These are phyloP conservation scores for Gadopsis marmoratus DNA, from an alignment of 2,797 vertebrate species.

Conservation along the genomic window DNA sequence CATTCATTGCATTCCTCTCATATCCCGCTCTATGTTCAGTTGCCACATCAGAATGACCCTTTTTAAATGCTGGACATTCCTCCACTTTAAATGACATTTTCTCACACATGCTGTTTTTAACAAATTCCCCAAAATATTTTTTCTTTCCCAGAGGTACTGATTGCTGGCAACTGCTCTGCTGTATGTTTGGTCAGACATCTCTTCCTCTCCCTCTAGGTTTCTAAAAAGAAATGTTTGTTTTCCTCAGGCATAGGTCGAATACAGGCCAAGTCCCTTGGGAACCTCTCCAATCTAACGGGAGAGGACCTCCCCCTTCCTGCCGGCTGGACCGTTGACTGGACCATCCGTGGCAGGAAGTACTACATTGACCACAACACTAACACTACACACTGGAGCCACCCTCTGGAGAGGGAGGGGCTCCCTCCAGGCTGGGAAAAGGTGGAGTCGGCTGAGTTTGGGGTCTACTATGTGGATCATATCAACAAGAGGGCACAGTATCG, in stretches of 20 bases:
- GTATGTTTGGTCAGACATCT: conserved; percentile 49
- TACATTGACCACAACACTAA: conserved; percentile 99
- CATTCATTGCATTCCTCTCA: conserved; percentile 47
- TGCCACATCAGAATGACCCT: conserved; percentile 44
- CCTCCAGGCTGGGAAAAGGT: conserved; percentile 98
- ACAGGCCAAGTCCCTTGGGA: conserved; percentile 97
- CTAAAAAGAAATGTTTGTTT: conserved; percentile 65
- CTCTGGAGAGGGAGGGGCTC: conserved; percentile 95
- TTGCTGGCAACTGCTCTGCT: conserved; percentile 48
- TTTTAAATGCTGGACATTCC: conserved; percentile 59
- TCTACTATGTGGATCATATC: conserved; percentile 98
- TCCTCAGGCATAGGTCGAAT: conserved; percentile 92
- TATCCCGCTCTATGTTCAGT: conserved; percentile 25
- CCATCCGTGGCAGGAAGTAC: conserved; percentile 97
- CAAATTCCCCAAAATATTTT: conserved; percentile 32
- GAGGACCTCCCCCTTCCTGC: conserved; percentile 94
- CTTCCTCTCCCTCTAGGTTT: conserved; percentile 41
- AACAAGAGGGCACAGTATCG: conserved; percentile 97
- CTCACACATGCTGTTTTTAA: conserved; percentile 64
- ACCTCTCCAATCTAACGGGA: conserved; percentile 91
- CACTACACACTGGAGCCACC: conserved; percentile 99
- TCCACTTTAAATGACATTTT: conserved; percentile 61
- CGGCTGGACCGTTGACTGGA: conserved; percentile 99
- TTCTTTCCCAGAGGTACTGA: conserved; percentile 48
- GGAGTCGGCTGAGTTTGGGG: conserved; percentile 94